Evolutionary conservation across 2,113 vertebrate genomes (phyloP), one percentile per base, ranked within the genome.

Genomic region (Lamprotornis superbus): DNA sequence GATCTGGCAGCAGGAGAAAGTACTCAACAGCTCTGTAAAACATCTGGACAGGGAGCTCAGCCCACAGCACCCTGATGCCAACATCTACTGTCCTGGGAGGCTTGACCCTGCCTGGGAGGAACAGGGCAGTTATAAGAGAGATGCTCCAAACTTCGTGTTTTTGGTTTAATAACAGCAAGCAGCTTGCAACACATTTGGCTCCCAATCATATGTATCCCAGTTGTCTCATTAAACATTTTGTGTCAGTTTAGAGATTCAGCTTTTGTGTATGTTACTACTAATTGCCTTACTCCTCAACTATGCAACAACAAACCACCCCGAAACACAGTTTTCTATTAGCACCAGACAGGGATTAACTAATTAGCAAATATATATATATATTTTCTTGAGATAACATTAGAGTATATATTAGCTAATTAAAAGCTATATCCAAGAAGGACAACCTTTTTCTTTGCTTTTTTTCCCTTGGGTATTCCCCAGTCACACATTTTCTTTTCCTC

Each of bases 211-310:
- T 75, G 50, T 3, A 40, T 95, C 97, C 94, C 96, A 40, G 59
- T 49, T 63, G 95, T 47, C 94, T 97, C 79, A 1, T 97, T 94
- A 94, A 94, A 89, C 56, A 61, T 87, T 93, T 91, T 89, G 96
- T 83, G 61, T 31, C 94, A 95, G 77, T 94, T 90, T 79, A 71
- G 95, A 97, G 96, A 44, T 74, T 90, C 75, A 46, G 81, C 61
- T 94, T 93, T 68, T 67, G 49, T 77, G 67, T n/a, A 21, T 82
- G 84, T 91, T 93, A 12, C 67, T 78, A 23, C 77, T 95, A 95
- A 97, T 92, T 93, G 95, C 94, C 77, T 93, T n/a, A n/a, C 69
- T 95, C 88, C 85, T 95, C 90, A 94, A 90, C 95, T 94, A 82
- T 50, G 65, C 92, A 96, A 53, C 95, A 88, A 68, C 84, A 93